Base-by-base conservation (phyloP, 1,140 invertebrate genomes). In the Anoplolepis gracilipes region DNA sequence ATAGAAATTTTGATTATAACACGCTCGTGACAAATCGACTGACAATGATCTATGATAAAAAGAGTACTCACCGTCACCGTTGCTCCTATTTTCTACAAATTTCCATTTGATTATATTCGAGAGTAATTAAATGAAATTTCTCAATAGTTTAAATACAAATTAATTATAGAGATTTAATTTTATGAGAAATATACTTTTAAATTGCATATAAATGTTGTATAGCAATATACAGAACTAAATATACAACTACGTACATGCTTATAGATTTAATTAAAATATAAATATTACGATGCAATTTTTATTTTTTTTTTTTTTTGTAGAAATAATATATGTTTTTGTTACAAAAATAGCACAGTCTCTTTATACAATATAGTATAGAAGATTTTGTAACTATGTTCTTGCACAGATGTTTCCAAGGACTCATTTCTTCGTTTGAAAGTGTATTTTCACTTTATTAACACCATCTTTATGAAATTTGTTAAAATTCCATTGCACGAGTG, bases 401-500 rank as follows among this genome's bases (percentile, higher is more conserved):
- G 53, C 30, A 75, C 57, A 61, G 36, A 39, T 42, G 25, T 62
- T 49, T 39, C 25, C 16, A 7, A 36, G 55, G 16, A 76, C 57
- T 25, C 49, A 57, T 73, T 61, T 61, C 36, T 19, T 62, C 57
- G n/a, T 57, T 61, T 19, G 55, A 76, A 76, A 76, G 36, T 76
- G 22, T 76, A 76, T 76, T 76, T 76, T 76, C 33, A 8, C 33
- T 33, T 76, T 76, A 76, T 76, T 76, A 49, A 4, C 4, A 75
- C 53, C 36, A 16, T 13, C 22, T 61, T 22, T 33, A 33, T 28
- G 53, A 8, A 76, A 33, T 76, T 76, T 59, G 33, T 36, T 76
- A 76, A 76, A 76, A 53, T 33, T 36, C 16, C 72, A 22, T 39
- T 36, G 16, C 55, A 55, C 30, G 53, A 59, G 33, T 59, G 53